These are phyloP conservation scores for Elachura formosa DNA, from an alignment of 2,113 vertebrate species.

Conservation along the genomic window DNA sequence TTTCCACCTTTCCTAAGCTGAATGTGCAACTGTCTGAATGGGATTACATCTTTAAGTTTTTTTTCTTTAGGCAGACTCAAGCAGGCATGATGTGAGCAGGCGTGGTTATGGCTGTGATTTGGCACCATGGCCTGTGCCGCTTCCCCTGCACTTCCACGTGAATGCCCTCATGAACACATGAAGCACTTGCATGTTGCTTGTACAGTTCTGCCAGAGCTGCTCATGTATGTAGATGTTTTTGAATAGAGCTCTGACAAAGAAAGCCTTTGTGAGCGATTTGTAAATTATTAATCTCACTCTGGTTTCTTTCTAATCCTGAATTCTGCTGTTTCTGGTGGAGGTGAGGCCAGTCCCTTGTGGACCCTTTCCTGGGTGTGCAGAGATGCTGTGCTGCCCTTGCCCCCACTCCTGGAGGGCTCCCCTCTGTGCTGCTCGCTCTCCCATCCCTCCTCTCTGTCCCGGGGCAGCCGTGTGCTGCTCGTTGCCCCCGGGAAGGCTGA, in stretches of 20 bases:
- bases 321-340: neutral
- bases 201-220: neutral
- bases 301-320: neutral
- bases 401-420: neutral
- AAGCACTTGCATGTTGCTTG: neutral
- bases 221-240: neutral
- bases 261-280: neutral
- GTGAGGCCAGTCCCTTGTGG: neutral
- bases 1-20: neutral
- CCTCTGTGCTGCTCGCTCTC: neutral
- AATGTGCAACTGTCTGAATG: neutral
- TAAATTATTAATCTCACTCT: neutral
- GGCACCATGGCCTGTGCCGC: neutral
- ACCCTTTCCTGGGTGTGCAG: neutral
- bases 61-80: neutral
- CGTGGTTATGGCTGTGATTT: neutral
- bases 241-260: neutral
- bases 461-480: no score
- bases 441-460: neutral
- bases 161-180: neutral
- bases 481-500: neutral
- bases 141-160: neutral
- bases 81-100: neutral
- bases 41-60: rapidly evolving
- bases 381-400: neutral